These are phyloP conservation scores for Rhodophaea formosa DNA, from an alignment of 2,888 invertebrate genomes.

Conservation along the genomic window DNA sequence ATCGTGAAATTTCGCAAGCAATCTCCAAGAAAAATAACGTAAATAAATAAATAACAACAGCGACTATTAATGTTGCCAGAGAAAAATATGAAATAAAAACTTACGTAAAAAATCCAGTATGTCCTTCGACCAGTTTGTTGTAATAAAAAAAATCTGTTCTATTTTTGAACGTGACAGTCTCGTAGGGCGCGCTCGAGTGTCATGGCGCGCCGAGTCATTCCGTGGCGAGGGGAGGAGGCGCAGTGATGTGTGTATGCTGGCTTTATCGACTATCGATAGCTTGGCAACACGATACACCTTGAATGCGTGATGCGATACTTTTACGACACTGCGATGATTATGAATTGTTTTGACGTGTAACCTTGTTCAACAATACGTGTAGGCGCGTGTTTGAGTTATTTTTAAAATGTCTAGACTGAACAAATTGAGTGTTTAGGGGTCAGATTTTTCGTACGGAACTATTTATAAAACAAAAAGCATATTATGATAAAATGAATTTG, in stretches of 20 bases:
- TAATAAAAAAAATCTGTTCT: constrained; percentile 34
- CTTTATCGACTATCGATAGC: constrained; percentile 35
- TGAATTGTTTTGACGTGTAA: background rate
- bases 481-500: background rate
- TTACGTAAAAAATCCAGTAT: constrained; percentile 28
- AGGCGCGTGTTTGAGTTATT: background rate
- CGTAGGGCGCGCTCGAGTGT: constrained; percentile 45
- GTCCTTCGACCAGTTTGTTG: constrained; percentile 26
- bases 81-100: constrained; percentile 17
- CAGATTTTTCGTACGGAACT: background rate
- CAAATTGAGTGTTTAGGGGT: background rate
- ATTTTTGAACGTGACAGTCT: constrained; percentile 44
- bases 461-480: background rate
- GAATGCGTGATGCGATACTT: background rate
- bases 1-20: background rate
- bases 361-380: constrained; percentile 1
- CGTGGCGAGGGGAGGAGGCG: constrained; percentile 27
- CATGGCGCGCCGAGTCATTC: constrained; percentile 43
- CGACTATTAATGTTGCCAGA: background rate
- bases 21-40: background rate
- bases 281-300: constrained; percentile 21
- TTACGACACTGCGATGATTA: background rate
- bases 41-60: background rate
- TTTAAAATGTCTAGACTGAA: background rate
- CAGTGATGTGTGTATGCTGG: constrained; percentile 31